Conservation (phyloP, 2,888 invertebrate genomes). For the Amphimallon solstitiale region DNA sequence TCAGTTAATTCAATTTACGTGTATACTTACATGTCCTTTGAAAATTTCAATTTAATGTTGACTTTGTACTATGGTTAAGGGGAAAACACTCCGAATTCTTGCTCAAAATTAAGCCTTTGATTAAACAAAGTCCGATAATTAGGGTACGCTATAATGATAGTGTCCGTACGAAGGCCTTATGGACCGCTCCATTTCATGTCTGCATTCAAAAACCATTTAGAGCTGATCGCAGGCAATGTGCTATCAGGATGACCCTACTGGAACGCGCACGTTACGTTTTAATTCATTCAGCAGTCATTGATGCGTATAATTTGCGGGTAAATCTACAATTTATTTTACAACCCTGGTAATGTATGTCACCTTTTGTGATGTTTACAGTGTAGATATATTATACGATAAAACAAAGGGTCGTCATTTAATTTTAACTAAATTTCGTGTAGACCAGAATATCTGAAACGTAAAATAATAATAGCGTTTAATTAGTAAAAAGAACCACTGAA, state of each 20-base stretch:
- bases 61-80: not conserved
- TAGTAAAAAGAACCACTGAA: no score
- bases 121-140: constrained; percentile 48
- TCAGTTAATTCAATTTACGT: no score
- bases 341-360: not conserved
- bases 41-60: no score
- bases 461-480: no score
- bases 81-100: constrained; percentile 17
- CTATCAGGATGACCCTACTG: not conserved
- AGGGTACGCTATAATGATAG: constrained; percentile 44
- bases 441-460: no score
- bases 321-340: constrained; percentile 23
- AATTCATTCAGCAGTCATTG: constrained; percentile 25
- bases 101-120: constrained; percentile 46
- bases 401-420: no score
- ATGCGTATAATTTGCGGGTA: constrained; percentile 29
- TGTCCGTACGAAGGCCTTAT: constrained; percentile 8
- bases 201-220: constrained; percentile 37
- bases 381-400: no score
- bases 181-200: constrained; percentile 2
- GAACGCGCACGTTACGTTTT: constrained; percentile 13
- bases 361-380: no score
- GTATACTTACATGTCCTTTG: no score
- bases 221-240: constrained; percentile 22
- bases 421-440: no score